Evolutionary conservation across 2,888 invertebrate species (phyloP).

Genomic region (Ganaspis brasiliensis): DNA sequence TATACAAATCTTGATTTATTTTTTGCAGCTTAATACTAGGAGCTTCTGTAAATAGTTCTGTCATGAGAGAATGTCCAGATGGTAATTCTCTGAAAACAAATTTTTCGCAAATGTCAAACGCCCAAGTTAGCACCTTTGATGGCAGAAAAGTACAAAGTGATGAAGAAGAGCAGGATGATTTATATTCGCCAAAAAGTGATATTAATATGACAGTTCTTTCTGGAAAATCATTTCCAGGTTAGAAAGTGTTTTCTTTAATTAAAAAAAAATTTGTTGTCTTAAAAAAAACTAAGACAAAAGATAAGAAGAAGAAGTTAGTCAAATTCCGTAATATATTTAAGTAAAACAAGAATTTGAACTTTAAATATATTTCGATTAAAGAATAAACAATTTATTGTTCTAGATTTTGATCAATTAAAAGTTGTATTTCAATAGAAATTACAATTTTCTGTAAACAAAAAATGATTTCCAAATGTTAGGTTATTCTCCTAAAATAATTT

Average conservation of each 20-base stretch:
- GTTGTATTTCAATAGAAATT: no score
- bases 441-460: no score
- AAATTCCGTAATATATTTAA: no score
- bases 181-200: slow-evolving; percentile 2
- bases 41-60: not conserved
- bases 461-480: no score
- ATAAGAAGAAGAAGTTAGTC: no score
- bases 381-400: no score
- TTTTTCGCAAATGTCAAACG: slow-evolving; percentile 7
- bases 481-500: no score
- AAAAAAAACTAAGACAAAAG: no score
- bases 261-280: not conserved
- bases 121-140: slow-evolving; percentile 25
- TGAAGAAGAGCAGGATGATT: slow-evolving; percentile 2
- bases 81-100: not conserved
- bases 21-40: not conserved
- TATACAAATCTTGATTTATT: not conserved
- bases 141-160: slow-evolving; percentile 28
- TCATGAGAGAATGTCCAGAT: not conserved
- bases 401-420: no score
- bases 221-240: slow-evolving; percentile 7
- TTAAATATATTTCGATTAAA: no score
- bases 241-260: not conserved
- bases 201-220: not conserved
- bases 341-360: no score